A percentile compares a stretch with the other conserved stretches of the same genome.
These are phyloP conservation scores for Rousettus leschenaultii DNA, from an alignment of 2,113 vertebrate genomes.

Conservation along the genomic window DNA sequence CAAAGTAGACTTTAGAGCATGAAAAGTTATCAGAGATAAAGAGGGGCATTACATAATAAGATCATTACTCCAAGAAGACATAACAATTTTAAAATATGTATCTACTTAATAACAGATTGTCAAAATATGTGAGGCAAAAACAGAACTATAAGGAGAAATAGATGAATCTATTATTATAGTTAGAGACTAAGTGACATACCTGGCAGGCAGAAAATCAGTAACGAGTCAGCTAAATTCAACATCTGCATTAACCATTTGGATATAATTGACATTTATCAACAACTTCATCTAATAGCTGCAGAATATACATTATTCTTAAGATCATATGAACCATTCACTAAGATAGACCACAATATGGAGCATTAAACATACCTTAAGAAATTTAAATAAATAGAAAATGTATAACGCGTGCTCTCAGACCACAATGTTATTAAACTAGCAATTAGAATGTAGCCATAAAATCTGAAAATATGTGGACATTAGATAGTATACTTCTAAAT, in stretches of 20 bases:
- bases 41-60: neutral
- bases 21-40: neutral
- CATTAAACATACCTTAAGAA: neutral
- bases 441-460: neutral
- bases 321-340: neutral
- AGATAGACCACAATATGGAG: neutral
- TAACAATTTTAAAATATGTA: neutral
- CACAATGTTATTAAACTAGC: neutral
- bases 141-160: neutral
- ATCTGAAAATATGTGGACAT: neutral
- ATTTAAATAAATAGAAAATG: neutral
- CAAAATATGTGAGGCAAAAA: neutral
- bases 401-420: neutral
- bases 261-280: neutral
- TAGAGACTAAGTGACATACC: neutral
- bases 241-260: neutral
- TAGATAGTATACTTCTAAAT: neutral
- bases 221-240: neutral
- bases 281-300: neutral
- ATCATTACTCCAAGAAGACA: neutral
- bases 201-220: neutral
- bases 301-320: neutral
- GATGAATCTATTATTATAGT: neutral
- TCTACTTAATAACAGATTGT: neutral
- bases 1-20: neutral